phyloP scores from a whole-genome alignment of 2,797 vertebrate genomes.

The Pipistrellus kuhlii region DNA sequence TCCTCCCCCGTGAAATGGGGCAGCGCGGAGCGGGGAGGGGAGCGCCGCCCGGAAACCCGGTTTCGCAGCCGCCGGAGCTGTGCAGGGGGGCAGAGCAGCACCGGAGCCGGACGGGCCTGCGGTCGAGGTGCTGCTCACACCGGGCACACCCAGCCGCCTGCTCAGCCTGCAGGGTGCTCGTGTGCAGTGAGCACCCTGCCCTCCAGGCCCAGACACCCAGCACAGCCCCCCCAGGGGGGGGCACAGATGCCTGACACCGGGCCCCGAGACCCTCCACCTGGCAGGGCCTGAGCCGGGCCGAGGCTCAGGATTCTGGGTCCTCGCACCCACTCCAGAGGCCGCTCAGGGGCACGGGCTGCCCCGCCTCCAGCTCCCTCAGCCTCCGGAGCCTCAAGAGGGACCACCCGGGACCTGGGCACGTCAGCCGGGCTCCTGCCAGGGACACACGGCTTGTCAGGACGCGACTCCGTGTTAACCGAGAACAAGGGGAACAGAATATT shows the following conservation, averaged over 20 bases:
- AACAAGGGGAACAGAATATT: neutral
- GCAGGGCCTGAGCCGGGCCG: neutral
- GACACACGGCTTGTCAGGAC: neutral
- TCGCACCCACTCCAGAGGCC: neutral
- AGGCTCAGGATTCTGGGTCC: neutral
- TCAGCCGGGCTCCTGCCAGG: rapidly evolving
- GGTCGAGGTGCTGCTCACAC: constrained; percentile 59
- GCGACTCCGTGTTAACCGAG: neutral
- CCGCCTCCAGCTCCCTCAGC: neutral
- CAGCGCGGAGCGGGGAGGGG: neutral
- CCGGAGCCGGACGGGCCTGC: neutral
- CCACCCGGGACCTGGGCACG: rapidly evolving
- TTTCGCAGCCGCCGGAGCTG: neutral
- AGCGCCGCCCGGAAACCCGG: neutral
- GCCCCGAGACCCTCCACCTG: rapidly evolving
- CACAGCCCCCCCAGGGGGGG: neutral
- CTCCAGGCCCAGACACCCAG: rapidly evolving
- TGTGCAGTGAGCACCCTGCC: neutral
- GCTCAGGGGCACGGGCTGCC: no score
- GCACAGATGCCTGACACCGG: neutral
- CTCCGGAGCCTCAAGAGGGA: neutral
- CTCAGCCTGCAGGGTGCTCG: neutral
- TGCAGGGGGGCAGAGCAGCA: neutral
- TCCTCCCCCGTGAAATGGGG: constrained; percentile 44
- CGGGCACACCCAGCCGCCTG: neutral